Conservation (phyloP, 2,113 vertebrate species). For the Tamias sibiricus region DNA sequence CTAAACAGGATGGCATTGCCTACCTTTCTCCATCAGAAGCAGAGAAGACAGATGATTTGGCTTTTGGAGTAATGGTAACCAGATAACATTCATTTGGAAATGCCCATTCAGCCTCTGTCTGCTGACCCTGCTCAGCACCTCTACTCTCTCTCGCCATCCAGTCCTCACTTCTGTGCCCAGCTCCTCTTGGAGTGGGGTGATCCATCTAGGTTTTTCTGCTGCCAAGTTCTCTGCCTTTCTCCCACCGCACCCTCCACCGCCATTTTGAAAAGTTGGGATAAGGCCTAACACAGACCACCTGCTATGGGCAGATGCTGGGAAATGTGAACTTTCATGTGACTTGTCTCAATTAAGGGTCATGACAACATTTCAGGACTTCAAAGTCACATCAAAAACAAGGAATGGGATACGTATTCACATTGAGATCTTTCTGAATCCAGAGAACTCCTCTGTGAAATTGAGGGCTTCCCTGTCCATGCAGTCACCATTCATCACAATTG, state of each 20-base stretch:
- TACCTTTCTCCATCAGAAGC: background rate
- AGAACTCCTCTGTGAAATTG: background rate
- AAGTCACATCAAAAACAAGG: background rate
- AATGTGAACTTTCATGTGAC: background rate
- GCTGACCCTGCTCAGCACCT: background rate
- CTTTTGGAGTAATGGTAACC: background rate
- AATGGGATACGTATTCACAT: background rate
- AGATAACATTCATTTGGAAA: background rate
- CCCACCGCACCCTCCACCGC: background rate
- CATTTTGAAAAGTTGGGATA: background rate
- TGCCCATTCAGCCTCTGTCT: background rate
- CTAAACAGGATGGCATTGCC: background rate
- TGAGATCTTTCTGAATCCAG: background rate
- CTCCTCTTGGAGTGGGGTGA: background rate
- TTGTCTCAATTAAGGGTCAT: background rate
- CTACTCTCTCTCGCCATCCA: background rate
- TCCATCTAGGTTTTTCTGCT: background rate
- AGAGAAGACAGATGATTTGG: background rate
- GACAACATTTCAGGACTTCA: background rate
- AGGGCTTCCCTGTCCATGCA: no score
- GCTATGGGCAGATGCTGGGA: background rate
- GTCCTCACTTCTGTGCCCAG: background rate
- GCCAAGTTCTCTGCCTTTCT: background rate
- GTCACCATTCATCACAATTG: no score
- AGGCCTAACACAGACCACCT: background rate